Conservation (phyloP, 1,140 invertebrate species). For the Procambarus virginalis region DNA sequence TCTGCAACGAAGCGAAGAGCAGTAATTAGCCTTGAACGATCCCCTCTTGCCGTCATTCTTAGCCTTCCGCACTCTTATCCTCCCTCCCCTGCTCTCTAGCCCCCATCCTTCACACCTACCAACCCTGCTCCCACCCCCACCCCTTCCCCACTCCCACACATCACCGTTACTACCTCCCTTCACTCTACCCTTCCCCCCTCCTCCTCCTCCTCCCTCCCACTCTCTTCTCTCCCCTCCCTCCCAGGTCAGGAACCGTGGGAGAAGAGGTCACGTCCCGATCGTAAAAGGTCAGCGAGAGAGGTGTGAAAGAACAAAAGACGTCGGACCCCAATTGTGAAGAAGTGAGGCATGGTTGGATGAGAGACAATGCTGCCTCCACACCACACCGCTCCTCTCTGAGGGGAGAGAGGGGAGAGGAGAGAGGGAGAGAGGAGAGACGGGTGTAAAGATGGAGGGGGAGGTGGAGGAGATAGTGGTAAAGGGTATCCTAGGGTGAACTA, state of each 20-base stretch:
- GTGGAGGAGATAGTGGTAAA: neutral
- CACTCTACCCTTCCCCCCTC: too few relatives aligned
- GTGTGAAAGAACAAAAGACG: conserved; percentile 13
- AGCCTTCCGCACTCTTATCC: neutral
- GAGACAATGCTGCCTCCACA: too few relatives aligned
- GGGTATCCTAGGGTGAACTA: too few relatives aligned
- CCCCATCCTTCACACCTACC: too few relatives aligned
- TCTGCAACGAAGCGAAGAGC: too few relatives aligned
- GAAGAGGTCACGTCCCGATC: conserved; percentile 25
- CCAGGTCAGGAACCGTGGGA: conserved; percentile 18
- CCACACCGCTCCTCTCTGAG: too few relatives aligned
- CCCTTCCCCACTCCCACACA: too few relatives aligned
- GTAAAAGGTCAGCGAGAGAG: conserved; percentile 36
- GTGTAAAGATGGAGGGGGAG: neutral
- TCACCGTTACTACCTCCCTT: too few relatives aligned
- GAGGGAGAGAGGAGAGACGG: neutral
- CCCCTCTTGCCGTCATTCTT: neutral
- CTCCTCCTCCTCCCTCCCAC: neutral
- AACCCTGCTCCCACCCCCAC: too few relatives aligned
- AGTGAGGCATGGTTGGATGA: neutral
- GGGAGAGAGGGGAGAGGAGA: neutral
- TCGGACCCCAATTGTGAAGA: conserved; percentile 18
- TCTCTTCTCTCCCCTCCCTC: neutral
- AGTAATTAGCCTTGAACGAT: too few relatives aligned
- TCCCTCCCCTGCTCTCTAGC: neutral